Conservation (phyloP, 2,113 vertebrate genomes). For the Oryzias celebensis region DNA sequence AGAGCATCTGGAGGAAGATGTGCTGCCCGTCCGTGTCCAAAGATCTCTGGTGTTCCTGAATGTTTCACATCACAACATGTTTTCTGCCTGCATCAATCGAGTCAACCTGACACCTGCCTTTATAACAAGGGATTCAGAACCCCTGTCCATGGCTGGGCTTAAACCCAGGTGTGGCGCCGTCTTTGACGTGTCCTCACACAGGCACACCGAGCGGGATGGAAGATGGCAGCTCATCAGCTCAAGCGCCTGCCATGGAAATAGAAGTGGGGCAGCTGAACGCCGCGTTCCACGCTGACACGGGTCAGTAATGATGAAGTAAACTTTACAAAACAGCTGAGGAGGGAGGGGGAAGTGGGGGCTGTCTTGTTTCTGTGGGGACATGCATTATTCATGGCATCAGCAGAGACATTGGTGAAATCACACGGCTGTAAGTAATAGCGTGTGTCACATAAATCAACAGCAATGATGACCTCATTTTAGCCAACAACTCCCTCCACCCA, state of each 20-base stretch:
- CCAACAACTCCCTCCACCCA: constrained; percentile 56
- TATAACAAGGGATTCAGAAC: constrained; percentile 5
- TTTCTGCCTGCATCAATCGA: constrained; percentile 19
- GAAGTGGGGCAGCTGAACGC: constrained; percentile 30
- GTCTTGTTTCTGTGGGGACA: constrained; percentile 48
- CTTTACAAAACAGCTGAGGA: constrained; percentile 51
- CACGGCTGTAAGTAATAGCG: constrained; percentile 64
- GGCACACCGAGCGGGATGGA: constrained; percentile 31
- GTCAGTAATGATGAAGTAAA: constrained; percentile 72
- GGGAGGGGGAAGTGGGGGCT: constrained; percentile 51
- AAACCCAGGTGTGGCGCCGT: constrained; percentile 33
- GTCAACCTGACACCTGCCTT: constrained; percentile 40
- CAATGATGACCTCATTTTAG: constrained; percentile 75
- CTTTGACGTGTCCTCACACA: not conserved
- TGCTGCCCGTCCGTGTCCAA: constrained; percentile 31
- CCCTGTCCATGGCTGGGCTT: constrained; percentile 31
- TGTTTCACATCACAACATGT: constrained; percentile 13
- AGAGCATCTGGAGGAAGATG: constrained; percentile 50
- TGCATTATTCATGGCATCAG: constrained; percentile 73
- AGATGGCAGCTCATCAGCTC: constrained; percentile 45
- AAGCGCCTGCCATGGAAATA: constrained; percentile 3
- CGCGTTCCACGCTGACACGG: constrained; percentile 25
- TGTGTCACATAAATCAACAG: constrained; percentile 71
- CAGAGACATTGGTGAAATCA: constrained; percentile 56
- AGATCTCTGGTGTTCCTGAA: constrained; percentile 31